These are phyloP conservation scores for Sebastes steindachneri DNA, from an alignment of 2,797 vertebrate genomes.

Conservation along the genomic window DNA sequence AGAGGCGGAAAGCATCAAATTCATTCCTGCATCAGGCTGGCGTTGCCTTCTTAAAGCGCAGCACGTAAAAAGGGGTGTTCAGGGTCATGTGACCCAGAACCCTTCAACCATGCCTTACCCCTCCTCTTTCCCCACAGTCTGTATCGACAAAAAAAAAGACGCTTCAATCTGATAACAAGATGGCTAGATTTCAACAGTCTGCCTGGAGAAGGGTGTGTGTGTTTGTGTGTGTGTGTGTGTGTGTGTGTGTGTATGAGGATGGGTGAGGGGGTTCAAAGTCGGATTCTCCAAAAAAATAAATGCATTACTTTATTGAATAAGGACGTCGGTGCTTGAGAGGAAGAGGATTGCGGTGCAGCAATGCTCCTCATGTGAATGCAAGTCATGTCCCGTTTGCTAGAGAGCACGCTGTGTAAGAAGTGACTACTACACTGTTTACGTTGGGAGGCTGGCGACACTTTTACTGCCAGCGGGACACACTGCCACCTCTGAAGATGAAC, in stretches of 20 bases:
- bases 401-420: conserved; percentile 48
- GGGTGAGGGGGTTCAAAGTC: conserved; percentile 16
- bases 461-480: conserved; percentile 41
- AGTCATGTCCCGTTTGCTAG: conserved; percentile 46
- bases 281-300: conserved; percentile 29
- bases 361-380: conserved; percentile 50
- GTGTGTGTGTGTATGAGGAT: background rate
- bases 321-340: conserved; percentile 8
- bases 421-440: conserved; percentile 74
- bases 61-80: background rate
- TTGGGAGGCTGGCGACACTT: conserved; percentile 49
- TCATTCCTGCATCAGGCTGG: background rate
- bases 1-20: background rate
- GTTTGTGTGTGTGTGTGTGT: background rate
- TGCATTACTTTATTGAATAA: conserved; percentile 25
- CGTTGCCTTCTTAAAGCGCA: conserved; percentile 2
- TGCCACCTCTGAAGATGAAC: conserved; percentile 34
- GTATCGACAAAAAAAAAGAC: conserved; percentile 20
- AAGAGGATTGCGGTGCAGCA: conserved; percentile 46
- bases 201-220: background rate
- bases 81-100: conserved; percentile 36
- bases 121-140: conserved; percentile 2
- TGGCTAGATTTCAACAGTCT: conserved; percentile 45
- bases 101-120: background rate
- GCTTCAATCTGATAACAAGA: conserved; percentile 45